A percentile compares a stretch with the other conserved stretches of the same genome.
Evolutionary conservation across 2,113 vertebrate species (phyloP).

Genomic region (Rhinopomastus cyanomelas): DNA sequence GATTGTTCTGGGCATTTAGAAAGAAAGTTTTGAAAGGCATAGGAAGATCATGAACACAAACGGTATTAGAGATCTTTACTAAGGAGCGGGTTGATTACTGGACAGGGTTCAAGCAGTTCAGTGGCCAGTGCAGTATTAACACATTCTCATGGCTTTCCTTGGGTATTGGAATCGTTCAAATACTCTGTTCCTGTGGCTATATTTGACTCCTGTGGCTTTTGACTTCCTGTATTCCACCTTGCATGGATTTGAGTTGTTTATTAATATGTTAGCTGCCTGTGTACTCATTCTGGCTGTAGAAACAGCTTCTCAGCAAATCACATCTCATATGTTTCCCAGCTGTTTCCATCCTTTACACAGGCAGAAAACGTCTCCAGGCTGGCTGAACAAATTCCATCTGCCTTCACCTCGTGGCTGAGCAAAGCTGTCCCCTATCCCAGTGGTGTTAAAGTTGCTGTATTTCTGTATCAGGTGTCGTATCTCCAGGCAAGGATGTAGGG

Average conservation of each 20-base stretch:
- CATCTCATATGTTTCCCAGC: not conserved
- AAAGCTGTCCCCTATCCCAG: not conserved
- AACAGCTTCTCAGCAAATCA: slow-evolving; percentile 3
- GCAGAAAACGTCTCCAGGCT: not conserved
- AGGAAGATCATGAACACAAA: not conserved
- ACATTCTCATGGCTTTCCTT: too few relatives aligned
- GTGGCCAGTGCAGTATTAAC: not conserved
- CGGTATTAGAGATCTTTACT: not conserved
- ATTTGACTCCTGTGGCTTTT: not conserved
- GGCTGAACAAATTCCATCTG: slow-evolving; percentile 14
- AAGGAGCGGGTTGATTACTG: not conserved
- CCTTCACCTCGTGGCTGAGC: not conserved
- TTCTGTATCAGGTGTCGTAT: not conserved
- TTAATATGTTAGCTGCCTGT: not conserved
- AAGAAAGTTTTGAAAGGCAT: not conserved
- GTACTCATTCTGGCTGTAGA: not conserved
- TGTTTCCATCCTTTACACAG: slow-evolving; percentile 26
- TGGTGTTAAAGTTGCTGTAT: fast-evolving
- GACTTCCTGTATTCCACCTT: not conserved
- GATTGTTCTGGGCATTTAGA: not conserved
- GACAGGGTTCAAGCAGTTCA: not conserved
- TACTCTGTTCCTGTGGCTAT: not conserved
- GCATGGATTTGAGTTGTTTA: not conserved
- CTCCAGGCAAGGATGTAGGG: not conserved
- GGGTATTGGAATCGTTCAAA: not conserved